Evolutionary conservation across 2,888 invertebrate genomes (phyloP), one percentile per base, ranked within the genome.

Genomic region (Dioctria rufipes): DNA sequence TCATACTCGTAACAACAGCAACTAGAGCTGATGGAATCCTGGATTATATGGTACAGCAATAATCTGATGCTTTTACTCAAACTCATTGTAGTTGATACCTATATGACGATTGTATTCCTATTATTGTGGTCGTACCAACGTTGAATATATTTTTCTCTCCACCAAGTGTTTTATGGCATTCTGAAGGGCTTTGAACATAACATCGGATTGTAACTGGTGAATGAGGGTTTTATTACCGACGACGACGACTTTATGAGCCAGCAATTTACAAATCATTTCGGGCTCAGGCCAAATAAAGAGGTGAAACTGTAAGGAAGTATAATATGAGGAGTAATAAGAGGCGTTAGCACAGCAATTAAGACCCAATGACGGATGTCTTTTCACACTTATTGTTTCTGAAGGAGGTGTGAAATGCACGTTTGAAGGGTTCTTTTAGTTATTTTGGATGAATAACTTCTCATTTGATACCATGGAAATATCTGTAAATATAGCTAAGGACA

Each of bases 201-300:
- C 39, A 42, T 54, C 73, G 51, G 58, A 51, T 40, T 54, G 73
- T 58, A 58, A 58, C 58, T 9, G 73, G 11, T 54, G 58, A 73
- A 73, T 42, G 73, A 73, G 73, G 58, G 60, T 73, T 73, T 73
- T 60, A 73, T 54, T 60, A 58, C 73, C 73, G 60, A 25, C 43
- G 1, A 25, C 25, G 73, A 13, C 37, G 73, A 13, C n/a, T 73
- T 73, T 73, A 73, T 73, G 73, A 58, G 73, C 58, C 73, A 58
- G 73, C 73, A 73, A 73, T 73, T 73, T 73, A 73, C 73, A 73
- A 73, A 73, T 73, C 73, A 73, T 73, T 73, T n/a, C 73, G 25
- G 58, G 58, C 73, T 73, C 73, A 73, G 73, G 13, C 58, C 58
- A 60, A 73, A 58, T 54, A 58, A 73, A 60, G 60, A 73, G 73